Evolutionary conservation across 2,113 vertebrate species (phyloP), one percentile per base, ranked within the genome.

Genomic region (Sprattus sprattus): DNA sequence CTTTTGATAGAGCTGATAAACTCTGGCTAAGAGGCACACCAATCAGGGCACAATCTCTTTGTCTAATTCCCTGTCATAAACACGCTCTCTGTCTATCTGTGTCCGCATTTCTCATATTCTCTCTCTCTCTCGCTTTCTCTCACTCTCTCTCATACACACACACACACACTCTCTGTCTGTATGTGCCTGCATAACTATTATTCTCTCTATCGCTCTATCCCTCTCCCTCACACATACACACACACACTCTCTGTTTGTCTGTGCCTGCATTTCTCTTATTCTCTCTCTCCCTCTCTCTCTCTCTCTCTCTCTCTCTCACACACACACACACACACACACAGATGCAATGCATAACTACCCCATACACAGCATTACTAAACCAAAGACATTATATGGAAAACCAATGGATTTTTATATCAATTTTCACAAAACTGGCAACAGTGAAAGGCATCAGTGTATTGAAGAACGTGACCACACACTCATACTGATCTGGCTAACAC

Each of bases 1-100:
- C 71, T 78, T 60, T 78, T 78, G 16, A 78, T 44, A 78, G 71
- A 78, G 28, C 25, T 78, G 71, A 13, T 32, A 78, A 39, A 78
- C 71, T 78, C 28, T 28, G 28, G 25, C 15, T 39, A 13, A 32
- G 10, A 78, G 71, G 32, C 71, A 78, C 32, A 39, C 32, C 28
- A 1, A 78, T 32, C 71, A 39, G 16, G 13, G 11, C 32, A 5
- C 71, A 78, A 39, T 39, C 71, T 32, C 28, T 13, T 78, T 78
- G 44, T 78, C 71, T 60, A 60, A 60, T 22, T 20, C 18, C 54
- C 52, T 78, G 5, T 78, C 71, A 39, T 39, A 22, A 60, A 20
- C 18, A 60, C 32, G 28, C 22, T 9, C 8, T 3, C 64, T 32
- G 64, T 11, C 64, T 32, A 25, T 11, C 28, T 75, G 11, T 39